These are phyloP conservation scores for Crepidodera aurea DNA, from an alignment of 2,888 invertebrate species.

Conservation along the genomic window DNA sequence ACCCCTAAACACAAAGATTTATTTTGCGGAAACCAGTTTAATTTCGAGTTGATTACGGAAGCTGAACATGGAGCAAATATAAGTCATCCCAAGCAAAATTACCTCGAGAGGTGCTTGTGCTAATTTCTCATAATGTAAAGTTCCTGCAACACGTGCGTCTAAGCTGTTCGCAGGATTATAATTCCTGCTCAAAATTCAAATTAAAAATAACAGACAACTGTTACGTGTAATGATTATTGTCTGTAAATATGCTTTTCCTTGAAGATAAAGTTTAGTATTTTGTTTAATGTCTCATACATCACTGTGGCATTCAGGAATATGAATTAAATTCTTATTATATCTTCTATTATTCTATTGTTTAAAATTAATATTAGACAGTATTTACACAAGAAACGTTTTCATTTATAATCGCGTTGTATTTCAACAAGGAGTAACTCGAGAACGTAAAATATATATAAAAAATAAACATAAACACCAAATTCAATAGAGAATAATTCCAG, in stretches of 20 bases:
- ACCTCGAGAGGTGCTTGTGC: constrained; percentile 14
- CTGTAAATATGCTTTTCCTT: too few species aligned
- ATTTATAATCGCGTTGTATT: too few species aligned
- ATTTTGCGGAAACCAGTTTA: constrained; percentile 6
- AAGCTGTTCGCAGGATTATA: constrained; percentile 24
- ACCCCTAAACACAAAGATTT: background rate
- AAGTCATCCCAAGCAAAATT: constrained; percentile 26
- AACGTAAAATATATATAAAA: too few species aligned
- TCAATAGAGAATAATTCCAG: background rate
- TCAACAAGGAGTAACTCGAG: too few species aligned
- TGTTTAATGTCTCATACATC: too few species aligned
- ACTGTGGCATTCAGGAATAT: too few species aligned
- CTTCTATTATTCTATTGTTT: too few species aligned
- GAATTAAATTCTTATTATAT: too few species aligned
- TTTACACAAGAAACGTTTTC: too few species aligned
- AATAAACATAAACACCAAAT: too few species aligned
- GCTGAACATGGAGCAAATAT: constrained; percentile 12
- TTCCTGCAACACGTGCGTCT: constrained; percentile 25
- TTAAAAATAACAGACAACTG: constrained; percentile 19
- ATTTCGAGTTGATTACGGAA: constrained; percentile 18
- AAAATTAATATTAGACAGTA: too few species aligned
- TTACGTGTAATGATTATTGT: background rate
- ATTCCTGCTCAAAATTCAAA: constrained; percentile 20
- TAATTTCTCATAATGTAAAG: constrained; percentile 30
- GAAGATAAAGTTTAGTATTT: too few species aligned